Percentiles rank a stretch among this genome's conserved stretches.
Evolutionary conservation across 2,888 invertebrate genomes (phyloP).

Genomic region (Macrophya annulata): DNA sequence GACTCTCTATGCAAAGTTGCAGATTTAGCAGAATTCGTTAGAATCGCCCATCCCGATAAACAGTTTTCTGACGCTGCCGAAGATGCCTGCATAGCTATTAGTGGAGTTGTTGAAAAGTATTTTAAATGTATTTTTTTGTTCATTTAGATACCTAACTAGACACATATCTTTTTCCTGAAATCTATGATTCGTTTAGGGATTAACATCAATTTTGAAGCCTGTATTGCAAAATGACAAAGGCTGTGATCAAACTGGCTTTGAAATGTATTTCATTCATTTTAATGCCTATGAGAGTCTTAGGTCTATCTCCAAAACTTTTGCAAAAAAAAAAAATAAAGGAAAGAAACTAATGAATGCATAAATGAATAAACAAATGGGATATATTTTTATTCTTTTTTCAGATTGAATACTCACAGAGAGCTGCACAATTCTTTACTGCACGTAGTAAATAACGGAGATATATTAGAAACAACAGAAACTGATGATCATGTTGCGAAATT

Average conservation of each 20-base stretch:
- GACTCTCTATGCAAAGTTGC: constrained; percentile 97
- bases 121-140: neutral
- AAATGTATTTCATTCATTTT: no score
- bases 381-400: constrained; percentile 75
- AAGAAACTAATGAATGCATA: neutral
- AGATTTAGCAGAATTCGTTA: constrained; percentile 97
- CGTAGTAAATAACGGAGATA: constrained; percentile 88
- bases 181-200: neutral
- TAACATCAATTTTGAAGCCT: neutral
- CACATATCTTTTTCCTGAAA: neutral
- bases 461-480: constrained; percentile 84
- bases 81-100: constrained; percentile 92
- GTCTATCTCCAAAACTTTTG: neutral
- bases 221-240: no score
- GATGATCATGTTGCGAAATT: constrained; percentile 94
- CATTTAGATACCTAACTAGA: neutral
- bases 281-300: no score
- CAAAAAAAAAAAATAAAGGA: constrained; percentile 15
- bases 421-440: constrained; percentile 89
- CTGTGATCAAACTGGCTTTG: no score
- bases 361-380: neutral
- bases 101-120: constrained; percentile 95
- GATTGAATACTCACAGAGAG: constrained; percentile 94
- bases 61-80: constrained; percentile 92
- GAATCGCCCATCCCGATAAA: constrained; percentile 93